Evolutionary conservation across 1,140 invertebrate genomes (phyloP), one percentile per base, ranked within the genome.

Genomic region (Gonatopus flavifemur): DNA sequence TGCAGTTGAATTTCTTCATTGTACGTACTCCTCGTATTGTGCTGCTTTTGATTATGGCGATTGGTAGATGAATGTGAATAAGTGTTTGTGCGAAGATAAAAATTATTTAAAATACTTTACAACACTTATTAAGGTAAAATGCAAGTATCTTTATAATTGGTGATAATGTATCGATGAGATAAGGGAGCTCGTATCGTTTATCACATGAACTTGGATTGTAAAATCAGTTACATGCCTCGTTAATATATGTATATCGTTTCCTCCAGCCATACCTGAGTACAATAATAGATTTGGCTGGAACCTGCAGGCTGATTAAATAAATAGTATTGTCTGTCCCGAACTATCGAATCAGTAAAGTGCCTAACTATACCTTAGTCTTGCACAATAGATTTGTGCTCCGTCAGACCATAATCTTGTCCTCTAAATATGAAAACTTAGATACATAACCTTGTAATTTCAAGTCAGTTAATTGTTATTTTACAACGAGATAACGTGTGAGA

Each of bases 281-380:
- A 78, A 78, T 78, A 77, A 78, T 77, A 77, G 76, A 78, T 71
- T 78, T 78, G 75, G 76, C 76, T 78, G 76, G 76, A 77, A 78
- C 76, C 75, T 78, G 71, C 68, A 59, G 65, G 63, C 68, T 70
- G 75, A 77, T 78, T 74, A 77, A 77, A 77, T 78, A 76, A 77
- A 76, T 77, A 74, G 74, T 72, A 76, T 76, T 74, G 71, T 72
- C 62, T 65, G 59, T 64, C 59, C 52, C 59, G 49, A 36, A 55
- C 46, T 24, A 50, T 44, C 41, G 35, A 13, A 12, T 36, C n/a
- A 59, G 44, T 43, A 30, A 49, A 42, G 39, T 35, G 30, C 42
- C 41, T 37, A 50, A 50, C 49, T 49, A 36, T 35, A 25, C 38
- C 37, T 33, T 41, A 46, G 10, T 22, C 13, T 19, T 16, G 19